Base-by-base conservation (phyloP, 2,113 vertebrate species). In the Hippocampus comes region DNA sequence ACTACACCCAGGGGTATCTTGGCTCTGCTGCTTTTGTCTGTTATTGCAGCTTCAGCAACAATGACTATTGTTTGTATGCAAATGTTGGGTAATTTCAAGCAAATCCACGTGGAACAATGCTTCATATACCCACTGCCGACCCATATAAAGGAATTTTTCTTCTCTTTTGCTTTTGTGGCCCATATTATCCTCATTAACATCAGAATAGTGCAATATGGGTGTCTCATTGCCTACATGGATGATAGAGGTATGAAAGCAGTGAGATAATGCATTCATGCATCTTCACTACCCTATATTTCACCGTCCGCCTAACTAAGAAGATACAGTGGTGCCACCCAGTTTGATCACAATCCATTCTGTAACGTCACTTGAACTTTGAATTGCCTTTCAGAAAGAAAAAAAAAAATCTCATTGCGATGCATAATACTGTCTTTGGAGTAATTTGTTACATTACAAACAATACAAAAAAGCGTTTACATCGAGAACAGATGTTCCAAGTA, bases 51-150 rank as follows among this genome's bases (percentile, higher is more conserved):
- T 67, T 70, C 73, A 51, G 71, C 76, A 84, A 66, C 76, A 55
- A 30, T 1, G 9, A 60, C 80, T 61, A 81, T 89, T 89, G 84
- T 89, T 79, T 71, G 42, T 72, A 85, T 90, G 85, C 78, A 87
- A 85, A 87, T 88, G 67, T 64, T 10, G 57, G 70, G 49, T 68
- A 75, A 76, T 78, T 74, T 74, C 72, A 71, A 9, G 27, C 65
- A 81, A 87, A 76, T 80, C 77, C 73, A 71, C n/a, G 42, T 59
- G 75, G 65, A 83, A 75, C 77, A 67, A 76, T 76, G 76, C 78
- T 70, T 78, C 72, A 72, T 78, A 79, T 76, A 84, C 71, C 53
- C 66, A n/a, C 25, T 9, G 23, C 20, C 84, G 89, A 83, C 89
- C 85, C 75, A 87, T 71, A 82, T 84, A 68, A 73, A 60, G 12